Evolutionary conservation across 2,888 invertebrate genomes (phyloP).

Genomic region (Scaptomyza reducta): DNA sequence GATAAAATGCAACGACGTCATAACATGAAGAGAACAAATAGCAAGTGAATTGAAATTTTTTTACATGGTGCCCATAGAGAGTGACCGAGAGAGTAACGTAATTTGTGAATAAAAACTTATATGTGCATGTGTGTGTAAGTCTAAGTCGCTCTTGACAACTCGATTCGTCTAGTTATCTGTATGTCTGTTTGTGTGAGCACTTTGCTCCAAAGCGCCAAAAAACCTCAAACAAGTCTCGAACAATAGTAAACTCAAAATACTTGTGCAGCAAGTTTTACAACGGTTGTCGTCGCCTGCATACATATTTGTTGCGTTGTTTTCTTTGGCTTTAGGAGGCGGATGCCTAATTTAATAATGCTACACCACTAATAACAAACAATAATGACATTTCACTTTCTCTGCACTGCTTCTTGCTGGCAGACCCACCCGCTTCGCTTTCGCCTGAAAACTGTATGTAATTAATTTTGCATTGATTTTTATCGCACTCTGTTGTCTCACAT

Average conservation of each 20-base stretch:
- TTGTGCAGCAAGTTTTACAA: slow-evolving; percentile 29
- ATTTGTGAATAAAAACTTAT: neutral
- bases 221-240: slow-evolving; percentile 41
- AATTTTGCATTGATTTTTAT: slow-evolving; percentile 73
- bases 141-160: slow-evolving; percentile 61
- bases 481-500: slow-evolving; percentile 19
- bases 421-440: slow-evolving; percentile 1
- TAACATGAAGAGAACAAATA: slow-evolving; percentile 23
- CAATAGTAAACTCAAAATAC: slow-evolving; percentile 48
- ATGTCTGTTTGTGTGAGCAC: slow-evolving; percentile 47
- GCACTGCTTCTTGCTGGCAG: slow-evolving; percentile 16
- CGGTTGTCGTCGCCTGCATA: slow-evolving; percentile 13
- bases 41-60: slow-evolving; percentile 50
- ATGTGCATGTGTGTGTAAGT: slow-evolving; percentile 35
- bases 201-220: slow-evolving; percentile 68
- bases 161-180: slow-evolving; percentile 12
- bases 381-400: slow-evolving; percentile 59
- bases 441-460: slow-evolving; percentile 46
- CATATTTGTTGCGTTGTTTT: slow-evolving; percentile 32
- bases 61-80: slow-evolving; percentile 17
- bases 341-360: slow-evolving; percentile 69
- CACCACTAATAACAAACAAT: slow-evolving; percentile 19
- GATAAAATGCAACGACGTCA: slow-evolving; percentile 45
- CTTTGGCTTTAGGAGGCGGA: slow-evolving; percentile 13
- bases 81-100: slow-evolving; percentile 2